phyloP scores from a whole-genome alignment of 2,113 vertebrate genomes.

The Silurus meridionalis region DNA sequence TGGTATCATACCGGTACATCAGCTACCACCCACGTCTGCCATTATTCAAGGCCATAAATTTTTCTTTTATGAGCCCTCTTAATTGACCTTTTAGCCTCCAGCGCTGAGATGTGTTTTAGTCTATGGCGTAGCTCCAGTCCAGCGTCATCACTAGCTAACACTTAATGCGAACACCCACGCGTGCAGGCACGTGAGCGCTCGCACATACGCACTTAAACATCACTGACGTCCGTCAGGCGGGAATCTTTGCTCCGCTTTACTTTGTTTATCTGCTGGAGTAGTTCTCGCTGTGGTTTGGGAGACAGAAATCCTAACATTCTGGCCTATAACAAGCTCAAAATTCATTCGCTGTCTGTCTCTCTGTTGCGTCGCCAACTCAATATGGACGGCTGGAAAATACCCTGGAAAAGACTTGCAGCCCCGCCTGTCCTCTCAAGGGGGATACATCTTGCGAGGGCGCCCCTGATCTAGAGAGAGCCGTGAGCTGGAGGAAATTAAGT shows the following conservation, averaged over 20 bases:
- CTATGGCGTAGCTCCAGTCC: constrained; percentile 22
- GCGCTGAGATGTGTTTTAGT: constrained; percentile 17
- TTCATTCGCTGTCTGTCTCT: constrained; percentile 64
- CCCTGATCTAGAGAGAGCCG: constrained; percentile 57
- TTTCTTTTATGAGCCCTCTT: neutral
- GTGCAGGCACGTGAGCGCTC: neutral
- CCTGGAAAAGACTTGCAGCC: constrained; percentile 64
- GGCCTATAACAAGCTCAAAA: constrained; percentile 62
- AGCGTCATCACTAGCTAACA: constrained; percentile 37
- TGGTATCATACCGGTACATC: neutral
- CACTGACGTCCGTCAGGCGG: constrained; percentile 55
- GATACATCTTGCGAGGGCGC: constrained; percentile 51
- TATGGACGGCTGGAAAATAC: constrained; percentile 66
- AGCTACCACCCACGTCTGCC: neutral
- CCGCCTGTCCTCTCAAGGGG: constrained; percentile 61
- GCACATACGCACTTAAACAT: constrained; percentile 29
- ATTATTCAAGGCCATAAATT: constrained; percentile 6
- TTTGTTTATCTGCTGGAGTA: constrained; percentile 51
- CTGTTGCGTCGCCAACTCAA: constrained; percentile 65
- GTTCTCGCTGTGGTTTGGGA: constrained; percentile 67
- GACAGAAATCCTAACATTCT: constrained; percentile 59
- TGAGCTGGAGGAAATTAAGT: constrained; percentile 62
- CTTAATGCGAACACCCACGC: constrained; percentile 12
- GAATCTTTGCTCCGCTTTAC: constrained; percentile 63
- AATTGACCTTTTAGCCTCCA: neutral